Evolutionary conservation across 2,797 vertebrate genomes (phyloP), one percentile per base, ranked within the genome.

Genomic region (Xenopus petersii): DNA sequence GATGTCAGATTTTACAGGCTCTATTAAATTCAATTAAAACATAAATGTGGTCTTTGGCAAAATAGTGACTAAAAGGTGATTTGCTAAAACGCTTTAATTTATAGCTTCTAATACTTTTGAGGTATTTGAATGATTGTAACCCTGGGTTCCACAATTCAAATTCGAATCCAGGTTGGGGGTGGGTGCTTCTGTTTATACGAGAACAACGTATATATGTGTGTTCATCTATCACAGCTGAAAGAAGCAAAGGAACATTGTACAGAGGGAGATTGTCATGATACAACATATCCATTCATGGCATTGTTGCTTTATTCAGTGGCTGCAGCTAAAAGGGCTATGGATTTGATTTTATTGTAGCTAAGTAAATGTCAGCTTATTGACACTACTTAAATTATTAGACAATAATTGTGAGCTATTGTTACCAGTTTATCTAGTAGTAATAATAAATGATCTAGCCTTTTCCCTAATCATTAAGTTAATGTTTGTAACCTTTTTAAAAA

Each of bases 41-140:
- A 51, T 51, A 15, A 51, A 51, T 51, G 49, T 51, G 15, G n/a
- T 56, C n/a, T 56, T 0, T 56, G 7, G n/a, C 7, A 8, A 17
- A 16, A 56, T 56, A 56, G 17, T 56, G 15, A 17, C 13, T 56
- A 51, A 12, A 51, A 51, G 4, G 54, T 30, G 26, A 30, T 30
- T 30, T 30, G 26, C 26, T 30, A 30, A 30, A 30, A 21, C 1
- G 21, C 21, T 21, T 21, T 74, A 68, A 74, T 83, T 83, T 70
- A 81, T 81, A 67, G 63, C 71, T 82, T 58, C 79, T 72, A 81
- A 80, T 76, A 16, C 17, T 77, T 81, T 82, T 82, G 73, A 70
- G 12, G 65, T 71, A 68, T 74, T 81, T 81, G 80, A 83, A 82
- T 81, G 70, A 66, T 81, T 64, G 61, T 81, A 82, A 55, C 24